phyloP scores from a whole-genome alignment of 2,888 invertebrate genomes.

The Neoscelio sp. region DNA sequence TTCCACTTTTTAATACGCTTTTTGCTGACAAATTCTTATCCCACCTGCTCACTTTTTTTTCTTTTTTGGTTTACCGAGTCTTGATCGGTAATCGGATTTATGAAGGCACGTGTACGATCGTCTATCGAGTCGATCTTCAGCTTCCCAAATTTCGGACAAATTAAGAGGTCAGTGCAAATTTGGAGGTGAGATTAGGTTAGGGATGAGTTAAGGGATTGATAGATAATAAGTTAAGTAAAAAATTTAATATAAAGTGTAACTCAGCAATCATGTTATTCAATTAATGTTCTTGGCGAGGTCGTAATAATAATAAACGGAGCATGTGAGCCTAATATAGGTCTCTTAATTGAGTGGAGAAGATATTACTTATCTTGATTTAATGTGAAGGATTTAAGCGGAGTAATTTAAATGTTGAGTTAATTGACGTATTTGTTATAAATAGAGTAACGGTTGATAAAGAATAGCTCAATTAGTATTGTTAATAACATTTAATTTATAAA shows the following conservation, averaged over 20 bases:
- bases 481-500: no score
- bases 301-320: conserved; percentile 38
- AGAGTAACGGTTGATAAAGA: no score
- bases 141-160: conserved; percentile 17
- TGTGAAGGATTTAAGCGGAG: no score
- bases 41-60: conserved; percentile 39
- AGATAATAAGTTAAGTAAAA: conserved; percentile 16
- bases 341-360: no score
- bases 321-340: conserved; percentile 16
- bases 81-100: conserved; percentile 14
- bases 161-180: conserved; percentile 27
- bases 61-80: conserved; percentile 1
- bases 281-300: conserved; percentile 17
- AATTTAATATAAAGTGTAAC: conserved; percentile 1
- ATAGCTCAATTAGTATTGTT: no score
- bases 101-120: conserved; percentile 17
- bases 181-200: conserved; percentile 2
- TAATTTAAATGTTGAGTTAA: no score
- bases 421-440: no score
- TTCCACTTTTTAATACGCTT: conserved; percentile 49
- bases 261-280: conserved; percentile 15
- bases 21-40: conserved; percentile 34
- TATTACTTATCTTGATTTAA: no score
- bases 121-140: neutral
- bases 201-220: neutral